These are phyloP conservation scores for Rhadina sibilatrix DNA, from an alignment of 2,113 vertebrate genomes.

Conservation along the genomic window DNA sequence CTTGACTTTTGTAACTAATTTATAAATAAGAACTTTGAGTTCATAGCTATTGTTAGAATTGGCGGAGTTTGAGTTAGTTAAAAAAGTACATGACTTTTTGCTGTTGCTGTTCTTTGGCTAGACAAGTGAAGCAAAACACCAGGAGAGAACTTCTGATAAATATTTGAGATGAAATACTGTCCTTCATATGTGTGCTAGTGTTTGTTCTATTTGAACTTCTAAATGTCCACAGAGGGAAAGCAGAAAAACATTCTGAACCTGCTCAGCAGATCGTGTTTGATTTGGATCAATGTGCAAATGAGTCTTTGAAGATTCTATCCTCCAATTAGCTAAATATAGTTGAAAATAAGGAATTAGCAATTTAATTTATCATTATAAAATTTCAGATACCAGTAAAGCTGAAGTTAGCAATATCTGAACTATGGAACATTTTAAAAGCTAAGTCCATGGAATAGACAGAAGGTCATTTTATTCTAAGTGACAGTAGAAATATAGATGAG, in stretches of 20 bases:
- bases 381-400: background rate
- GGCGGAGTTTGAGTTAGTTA: background rate
- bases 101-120: background rate
- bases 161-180: background rate
- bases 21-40: background rate
- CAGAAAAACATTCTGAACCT: background rate
- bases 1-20: background rate
- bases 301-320: background rate
- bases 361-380: background rate
- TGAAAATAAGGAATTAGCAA: background rate
- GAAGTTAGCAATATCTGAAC: background rate
- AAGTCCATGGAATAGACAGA: background rate
- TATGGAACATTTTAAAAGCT: background rate
- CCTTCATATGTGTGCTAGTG: background rate
- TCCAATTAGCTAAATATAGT: background rate
- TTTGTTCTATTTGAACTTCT: background rate
- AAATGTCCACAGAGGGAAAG: background rate
- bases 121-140: background rate
- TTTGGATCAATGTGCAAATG: background rate
- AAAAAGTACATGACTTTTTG: background rate
- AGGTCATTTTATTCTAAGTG: constrained; percentile 12
- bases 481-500: constrained; percentile 24
- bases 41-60: background rate
- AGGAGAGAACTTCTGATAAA: background rate
- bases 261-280: background rate